phyloP scores from a whole-genome alignment of 1,140 invertebrate species.

The Pogonognathellus flavescens region DNA sequence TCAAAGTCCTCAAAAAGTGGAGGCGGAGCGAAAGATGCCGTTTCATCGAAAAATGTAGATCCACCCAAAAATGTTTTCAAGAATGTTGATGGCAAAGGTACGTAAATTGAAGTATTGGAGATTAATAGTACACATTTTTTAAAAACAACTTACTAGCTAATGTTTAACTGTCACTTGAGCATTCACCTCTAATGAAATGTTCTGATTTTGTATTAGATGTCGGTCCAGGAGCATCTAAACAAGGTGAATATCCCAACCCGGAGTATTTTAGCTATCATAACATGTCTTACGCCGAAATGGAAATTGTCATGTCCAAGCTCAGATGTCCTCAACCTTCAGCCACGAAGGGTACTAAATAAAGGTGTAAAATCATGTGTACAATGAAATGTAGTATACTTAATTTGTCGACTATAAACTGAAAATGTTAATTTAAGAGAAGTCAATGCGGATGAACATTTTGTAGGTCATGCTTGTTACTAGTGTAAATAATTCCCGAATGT shows the following conservation, averaged over 20 bases:
- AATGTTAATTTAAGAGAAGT: too few species aligned
- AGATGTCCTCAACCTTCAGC: constrained; percentile 60
- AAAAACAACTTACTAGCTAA: too few species aligned
- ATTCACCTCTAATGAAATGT: neutral
- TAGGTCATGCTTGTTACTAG: neutral
- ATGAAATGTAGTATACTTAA: neutral
- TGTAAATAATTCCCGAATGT: too few species aligned
- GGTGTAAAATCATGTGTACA: neutral
- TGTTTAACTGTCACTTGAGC: too few species aligned
- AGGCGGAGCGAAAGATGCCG: too few species aligned
- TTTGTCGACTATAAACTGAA: too few species aligned
- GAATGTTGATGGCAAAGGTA: constrained; percentile 46
- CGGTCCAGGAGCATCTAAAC: constrained; percentile 81
- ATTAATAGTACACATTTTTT: too few species aligned
- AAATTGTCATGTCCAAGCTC: constrained; percentile 70
- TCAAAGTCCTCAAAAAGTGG: neutral
- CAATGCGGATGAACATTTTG: too few species aligned
- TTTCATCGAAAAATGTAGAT: constrained; percentile 15
- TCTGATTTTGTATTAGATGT: constrained; percentile 72
- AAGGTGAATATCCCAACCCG: constrained; percentile 84
- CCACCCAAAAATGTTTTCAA: constrained; percentile 60
- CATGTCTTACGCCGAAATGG: constrained; percentile 85
- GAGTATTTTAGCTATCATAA: constrained; percentile 88
- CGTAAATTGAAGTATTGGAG: too few species aligned
- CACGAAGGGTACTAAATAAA: neutral